These are phyloP conservation scores for Allolobophora icterica DNA, from an alignment of 2,888 invertebrate genomes.

Conservation along the genomic window DNA sequence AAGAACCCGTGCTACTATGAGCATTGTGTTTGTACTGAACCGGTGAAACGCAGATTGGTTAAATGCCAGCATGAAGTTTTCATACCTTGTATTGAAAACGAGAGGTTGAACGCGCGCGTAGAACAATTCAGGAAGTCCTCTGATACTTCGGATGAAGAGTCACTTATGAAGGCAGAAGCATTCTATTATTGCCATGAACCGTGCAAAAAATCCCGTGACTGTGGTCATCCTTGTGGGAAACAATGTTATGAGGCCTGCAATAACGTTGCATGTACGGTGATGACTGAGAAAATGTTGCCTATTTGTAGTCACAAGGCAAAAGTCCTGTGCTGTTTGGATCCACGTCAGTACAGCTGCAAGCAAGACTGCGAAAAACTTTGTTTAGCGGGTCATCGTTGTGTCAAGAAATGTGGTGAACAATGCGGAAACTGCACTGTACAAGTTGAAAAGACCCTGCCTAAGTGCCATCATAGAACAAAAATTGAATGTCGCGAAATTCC, in stretches of 20 bases:
- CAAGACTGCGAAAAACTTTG: neutral
- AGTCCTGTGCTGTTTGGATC: neutral
- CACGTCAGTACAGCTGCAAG: neutral
- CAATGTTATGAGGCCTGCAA: slow-evolving; percentile 53
- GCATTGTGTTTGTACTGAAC: neutral
- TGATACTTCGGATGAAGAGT: neutral
- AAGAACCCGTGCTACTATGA: neutral
- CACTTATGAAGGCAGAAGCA: neutral
- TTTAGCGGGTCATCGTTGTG: neutral
- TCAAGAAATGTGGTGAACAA: slow-evolving; percentile 33
- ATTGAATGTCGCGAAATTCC: slow-evolving; percentile 49
- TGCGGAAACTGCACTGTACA: slow-evolving; percentile 49
- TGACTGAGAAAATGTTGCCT: slow-evolving; percentile 47
- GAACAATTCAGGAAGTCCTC: neutral
- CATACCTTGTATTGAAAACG: neutral
- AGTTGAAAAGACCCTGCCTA: neutral
- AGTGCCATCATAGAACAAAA: neutral
- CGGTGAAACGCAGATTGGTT: neutral
- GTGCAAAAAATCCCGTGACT: neutral
- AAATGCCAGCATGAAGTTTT: slow-evolving; percentile 1
- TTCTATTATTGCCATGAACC: neutral
- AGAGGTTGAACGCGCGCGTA: neutral
- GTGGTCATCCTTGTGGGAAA: slow-evolving; percentile 28
- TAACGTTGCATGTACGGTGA: slow-evolving; percentile 50
- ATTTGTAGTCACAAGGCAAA: neutral